These are phyloP conservation scores for Chromis chromis DNA, from an alignment of 2,797 vertebrate species.

Conservation along the genomic window DNA sequence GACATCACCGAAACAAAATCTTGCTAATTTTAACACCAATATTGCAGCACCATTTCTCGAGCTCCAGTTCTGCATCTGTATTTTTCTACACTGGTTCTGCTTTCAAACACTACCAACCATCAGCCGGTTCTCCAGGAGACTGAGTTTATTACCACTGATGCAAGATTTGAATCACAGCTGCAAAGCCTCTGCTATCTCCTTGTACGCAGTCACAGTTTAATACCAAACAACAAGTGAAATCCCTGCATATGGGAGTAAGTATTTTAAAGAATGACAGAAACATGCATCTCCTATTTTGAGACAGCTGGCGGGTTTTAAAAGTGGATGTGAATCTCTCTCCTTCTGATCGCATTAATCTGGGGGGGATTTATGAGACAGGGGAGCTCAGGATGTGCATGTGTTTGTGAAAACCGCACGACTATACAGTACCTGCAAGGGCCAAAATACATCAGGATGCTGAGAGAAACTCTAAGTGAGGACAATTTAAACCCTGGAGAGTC, in stretches of 20 bases:
- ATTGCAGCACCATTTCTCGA: neutral
- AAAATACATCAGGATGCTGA: conserved; percentile 18
- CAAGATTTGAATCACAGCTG: conserved; percentile 12
- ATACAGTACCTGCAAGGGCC: conserved; percentile 4
- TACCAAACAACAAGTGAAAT: conserved; percentile 12
- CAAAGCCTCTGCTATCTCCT: conserved; percentile 16
- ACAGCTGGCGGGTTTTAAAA: conserved; percentile 27
- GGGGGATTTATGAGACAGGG: conserved; percentile 34
- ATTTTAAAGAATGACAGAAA: conserved; percentile 10
- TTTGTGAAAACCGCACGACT: neutral
- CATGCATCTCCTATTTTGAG: conserved; percentile 25
- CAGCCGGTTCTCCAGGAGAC: conserved; percentile 1
- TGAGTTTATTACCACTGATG: conserved; percentile 1
- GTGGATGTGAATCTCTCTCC: conserved; percentile 13
- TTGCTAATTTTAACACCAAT: neutral
- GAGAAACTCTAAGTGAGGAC: conserved; percentile 39
- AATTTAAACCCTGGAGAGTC: conserved; percentile 38
- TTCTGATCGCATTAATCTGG: conserved; percentile 33
- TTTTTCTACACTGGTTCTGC: neutral
- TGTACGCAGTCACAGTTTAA: conserved; percentile 1
- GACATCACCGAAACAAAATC: no score
- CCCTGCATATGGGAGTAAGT: neutral
- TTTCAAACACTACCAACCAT: neutral
- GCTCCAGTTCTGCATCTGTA: neutral
- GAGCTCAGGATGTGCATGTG: conserved; percentile 10